These are phyloP conservation scores for Gymnocephalus cernua DNA, from an alignment of 2,113 vertebrate species.

Conservation along the genomic window DNA sequence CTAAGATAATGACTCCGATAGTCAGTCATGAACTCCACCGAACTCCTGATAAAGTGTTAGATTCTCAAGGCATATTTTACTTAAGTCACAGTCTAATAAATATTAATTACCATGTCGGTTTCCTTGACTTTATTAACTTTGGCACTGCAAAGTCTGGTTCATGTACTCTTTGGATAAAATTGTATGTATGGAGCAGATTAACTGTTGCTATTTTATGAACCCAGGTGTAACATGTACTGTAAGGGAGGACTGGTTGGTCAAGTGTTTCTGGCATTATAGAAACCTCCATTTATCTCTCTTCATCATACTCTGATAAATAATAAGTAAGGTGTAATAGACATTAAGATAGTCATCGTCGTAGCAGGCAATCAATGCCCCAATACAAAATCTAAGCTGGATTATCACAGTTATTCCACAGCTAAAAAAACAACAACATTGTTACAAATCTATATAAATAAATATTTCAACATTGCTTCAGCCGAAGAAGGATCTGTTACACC, in stretches of 20 bases:
- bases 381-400: background rate
- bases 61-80: constrained; percentile 14
- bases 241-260: background rate
- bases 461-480: background rate
- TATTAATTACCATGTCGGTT: constrained; percentile 44
- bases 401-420: background rate
- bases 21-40: constrained; percentile 15
- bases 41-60: constrained; percentile 8
- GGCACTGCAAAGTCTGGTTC: constrained; percentile 37
- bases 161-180: constrained; percentile 24
- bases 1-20: constrained; percentile 15
- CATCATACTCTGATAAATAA: background rate
- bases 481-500: background rate
- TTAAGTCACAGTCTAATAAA: constrained; percentile 50
- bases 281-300: background rate
- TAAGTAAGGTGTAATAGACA: background rate
- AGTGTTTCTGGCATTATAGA: constrained; percentile 14
- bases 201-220: constrained; percentile 27
- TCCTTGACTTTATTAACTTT: constrained; percentile 55
- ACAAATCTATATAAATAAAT: background rate
- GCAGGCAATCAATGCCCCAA: background rate
- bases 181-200: constrained; percentile 21
- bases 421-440: no score
- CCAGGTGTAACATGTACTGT: constrained; percentile 10
- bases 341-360: background rate